Percentiles rank a stretch among this genome's conserved stretches.
Evolutionary conservation across 1,140 invertebrate genomes (phyloP).

Genomic region (Zaprionus taronus): DNA sequence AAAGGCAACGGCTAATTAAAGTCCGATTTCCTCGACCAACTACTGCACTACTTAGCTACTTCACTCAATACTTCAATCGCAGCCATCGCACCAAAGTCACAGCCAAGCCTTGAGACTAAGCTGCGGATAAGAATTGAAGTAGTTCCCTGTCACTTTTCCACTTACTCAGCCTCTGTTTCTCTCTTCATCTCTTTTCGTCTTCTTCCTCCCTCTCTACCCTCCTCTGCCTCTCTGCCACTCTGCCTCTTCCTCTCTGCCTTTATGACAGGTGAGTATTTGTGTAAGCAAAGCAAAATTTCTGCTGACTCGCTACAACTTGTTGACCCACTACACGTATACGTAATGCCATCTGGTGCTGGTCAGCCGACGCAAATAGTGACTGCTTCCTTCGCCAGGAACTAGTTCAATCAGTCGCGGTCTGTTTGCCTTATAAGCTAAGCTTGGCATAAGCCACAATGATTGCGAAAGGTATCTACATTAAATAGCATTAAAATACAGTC

Average conservation of each 20-base stretch:
- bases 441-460: neutral
- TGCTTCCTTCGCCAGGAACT: slow-evolving; percentile 3
- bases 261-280: slow-evolving; percentile 71
- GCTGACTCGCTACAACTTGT: slow-evolving; percentile 63
- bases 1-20: slow-evolving; percentile 68
- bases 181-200: neutral
- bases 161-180: neutral
- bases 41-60: neutral
- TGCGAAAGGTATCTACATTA: neutral
- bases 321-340: slow-evolving; percentile 53
- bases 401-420: slow-evolving; percentile 15
- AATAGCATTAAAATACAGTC: neutral
- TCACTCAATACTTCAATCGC: neutral
- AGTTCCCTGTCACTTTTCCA: slow-evolving; percentile 5
- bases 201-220: neutral
- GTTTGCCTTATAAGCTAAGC: neutral
- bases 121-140: slow-evolving; percentile 7
- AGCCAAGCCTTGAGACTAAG: slow-evolving; percentile 14
- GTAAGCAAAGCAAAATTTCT: slow-evolving; percentile 62
- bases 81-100: slow-evolving; percentile 1
- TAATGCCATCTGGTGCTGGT: slow-evolving; percentile 29
- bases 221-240: slow-evolving; percentile 25
- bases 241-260: slow-evolving; percentile 24
- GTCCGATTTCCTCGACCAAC: slow-evolving; percentile 51
- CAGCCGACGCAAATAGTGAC: slow-evolving; percentile 12